These are phyloP conservation scores for Crambe crambe DNA, from an alignment of 37 sponge, comb jelly and placozoan genomes.

Conservation along the genomic window DNA sequence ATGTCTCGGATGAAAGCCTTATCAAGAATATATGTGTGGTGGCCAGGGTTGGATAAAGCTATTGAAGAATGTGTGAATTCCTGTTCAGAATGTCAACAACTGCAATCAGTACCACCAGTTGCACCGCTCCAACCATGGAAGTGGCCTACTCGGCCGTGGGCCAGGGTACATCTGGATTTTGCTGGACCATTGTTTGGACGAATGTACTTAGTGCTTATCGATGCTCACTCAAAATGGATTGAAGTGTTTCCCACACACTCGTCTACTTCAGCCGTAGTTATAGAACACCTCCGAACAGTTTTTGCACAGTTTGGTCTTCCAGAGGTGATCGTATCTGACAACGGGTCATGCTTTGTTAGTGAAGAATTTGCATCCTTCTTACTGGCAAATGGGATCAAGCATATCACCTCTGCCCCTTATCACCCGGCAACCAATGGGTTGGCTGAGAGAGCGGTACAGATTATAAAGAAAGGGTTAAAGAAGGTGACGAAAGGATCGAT, in stretches of 20 bases:
- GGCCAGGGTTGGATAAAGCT: too few species aligned
- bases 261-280: not conserved
- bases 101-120: not conserved
- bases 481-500: too few species aligned
- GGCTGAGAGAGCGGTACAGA: not conserved
- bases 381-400: not conserved
- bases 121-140: too few species aligned
- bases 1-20: too few species aligned
- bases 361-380: not conserved
- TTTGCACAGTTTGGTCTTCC: constrained; percentile 10
- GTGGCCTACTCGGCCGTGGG: too few species aligned
- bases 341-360: constrained; percentile 3
- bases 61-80: not conserved
- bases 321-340: too few species aligned
- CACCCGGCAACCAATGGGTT: not conserved
- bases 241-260: too few species aligned
- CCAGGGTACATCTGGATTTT: too few species aligned
- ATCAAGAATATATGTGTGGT: too few species aligned
- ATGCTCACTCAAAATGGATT: not conserved
- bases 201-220: too few species aligned
- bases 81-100: not conserved
- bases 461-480: constrained; percentile 1
- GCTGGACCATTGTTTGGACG: too few species aligned
- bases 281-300: not conserved
- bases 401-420: too few species aligned